Evolutionary conservation across 1,140 invertebrate species (phyloP).

Genomic region (Armadillidium nasatum): DNA sequence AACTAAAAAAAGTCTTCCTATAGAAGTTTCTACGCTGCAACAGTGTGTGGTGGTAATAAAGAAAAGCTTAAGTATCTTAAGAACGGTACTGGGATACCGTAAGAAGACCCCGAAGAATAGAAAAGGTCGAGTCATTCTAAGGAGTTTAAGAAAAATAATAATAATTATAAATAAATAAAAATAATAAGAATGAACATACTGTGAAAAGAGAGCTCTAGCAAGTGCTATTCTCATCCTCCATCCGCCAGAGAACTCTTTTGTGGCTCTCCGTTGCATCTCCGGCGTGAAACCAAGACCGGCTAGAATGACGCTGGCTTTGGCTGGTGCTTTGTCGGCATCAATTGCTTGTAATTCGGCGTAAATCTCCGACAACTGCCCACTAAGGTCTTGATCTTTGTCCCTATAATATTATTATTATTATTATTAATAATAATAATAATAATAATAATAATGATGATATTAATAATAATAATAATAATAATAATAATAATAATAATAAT

Average conservation of each 20-base stretch:
- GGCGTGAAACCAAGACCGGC: slow-evolving; percentile 93
- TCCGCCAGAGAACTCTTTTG: slow-evolving; percentile 94
- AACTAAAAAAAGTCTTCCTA: too few relatives aligned
- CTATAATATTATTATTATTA: slow-evolving; percentile 46
- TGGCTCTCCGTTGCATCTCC: slow-evolving; percentile 89
- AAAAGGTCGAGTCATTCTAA: too few relatives aligned
- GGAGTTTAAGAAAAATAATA: too few relatives aligned
- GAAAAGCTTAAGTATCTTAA: too few relatives aligned
- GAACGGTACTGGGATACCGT: too few relatives aligned
- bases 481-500: background rate
- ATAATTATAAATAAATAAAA: too few relatives aligned
- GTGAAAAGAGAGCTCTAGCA: slow-evolving; percentile 71
- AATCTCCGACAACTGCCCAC: slow-evolving; percentile 65
- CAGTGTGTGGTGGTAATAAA: too few relatives aligned
- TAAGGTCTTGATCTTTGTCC: slow-evolving; percentile 60
- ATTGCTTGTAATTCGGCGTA: slow-evolving; percentile 94
- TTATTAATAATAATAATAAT: background rate
- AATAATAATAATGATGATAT: background rate
- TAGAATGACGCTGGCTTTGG: slow-evolving; percentile 86
- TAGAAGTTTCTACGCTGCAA: too few relatives aligned
- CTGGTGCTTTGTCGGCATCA: slow-evolving; percentile 93
- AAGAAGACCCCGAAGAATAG: too few relatives aligned
- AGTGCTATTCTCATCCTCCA: slow-evolving; percentile 98
- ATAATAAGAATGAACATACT: slow-evolving; percentile 25
- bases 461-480: background rate